These are phyloP conservation scores for Graphium colonna DNA, from an alignment of 2,888 invertebrate genomes.

Conservation along the genomic window DNA sequence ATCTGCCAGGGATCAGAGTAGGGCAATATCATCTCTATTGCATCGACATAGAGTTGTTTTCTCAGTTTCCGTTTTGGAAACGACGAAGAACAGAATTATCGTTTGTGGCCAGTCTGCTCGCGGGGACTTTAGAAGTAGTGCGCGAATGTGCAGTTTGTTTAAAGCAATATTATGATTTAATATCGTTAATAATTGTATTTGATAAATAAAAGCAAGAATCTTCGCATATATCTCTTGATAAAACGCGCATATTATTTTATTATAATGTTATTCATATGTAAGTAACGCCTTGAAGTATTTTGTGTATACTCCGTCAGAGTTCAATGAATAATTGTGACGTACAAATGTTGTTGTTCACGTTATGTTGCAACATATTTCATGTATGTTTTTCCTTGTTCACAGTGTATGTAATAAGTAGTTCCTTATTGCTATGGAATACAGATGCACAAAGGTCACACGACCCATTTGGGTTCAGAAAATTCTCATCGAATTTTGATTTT, in stretches of 20 bases:
- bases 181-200: conserved; percentile 6
- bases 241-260: not conserved
- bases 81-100: conserved; percentile 27
- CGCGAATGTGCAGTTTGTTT: not conserved
- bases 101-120: conserved; percentile 39
- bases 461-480: not conserved
- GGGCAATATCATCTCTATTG: not conserved
- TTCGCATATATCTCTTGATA: not conserved
- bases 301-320: not conserved
- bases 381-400: conserved; percentile 6
- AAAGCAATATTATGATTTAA: conserved; percentile 5
- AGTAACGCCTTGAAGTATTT: conserved; percentile 3
- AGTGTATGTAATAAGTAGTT: conserved; percentile 14
- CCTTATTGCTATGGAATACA: conserved; percentile 15
- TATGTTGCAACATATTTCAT: not conserved
- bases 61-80: not conserved
- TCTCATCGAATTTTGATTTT: not conserved
- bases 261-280: conserved; percentile 17
- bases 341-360: not conserved
- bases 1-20: not conserved
- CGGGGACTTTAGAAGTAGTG: conserved; percentile 17
- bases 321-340: not conserved
- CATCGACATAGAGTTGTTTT: not conserved
- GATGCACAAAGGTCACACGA: not conserved
- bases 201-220: not conserved